Percentiles rank a stretch among this genome's conserved stretches.
phyloP scores from a whole-genome alignment of 2,888 invertebrate genomes.

The Rhagonycha fulva region DNA sequence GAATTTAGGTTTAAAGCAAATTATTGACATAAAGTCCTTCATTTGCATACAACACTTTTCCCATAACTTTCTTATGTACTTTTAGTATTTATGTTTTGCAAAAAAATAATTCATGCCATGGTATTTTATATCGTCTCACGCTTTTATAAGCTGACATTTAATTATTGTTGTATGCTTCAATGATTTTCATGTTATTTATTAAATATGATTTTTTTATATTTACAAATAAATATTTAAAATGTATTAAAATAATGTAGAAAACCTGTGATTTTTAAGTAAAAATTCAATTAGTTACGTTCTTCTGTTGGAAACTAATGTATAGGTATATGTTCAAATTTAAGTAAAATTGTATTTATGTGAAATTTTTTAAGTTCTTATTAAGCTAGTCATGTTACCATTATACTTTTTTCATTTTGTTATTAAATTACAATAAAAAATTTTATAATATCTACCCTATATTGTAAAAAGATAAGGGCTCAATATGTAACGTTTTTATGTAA shows the following conservation, averaged over 20 bases:
- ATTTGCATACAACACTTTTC: constrained; percentile 9
- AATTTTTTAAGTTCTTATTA: too few relatives aligned
- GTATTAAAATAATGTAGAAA: neutral
- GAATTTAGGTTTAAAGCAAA: neutral
- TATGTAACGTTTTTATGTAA: too few relatives aligned
- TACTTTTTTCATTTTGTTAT: too few relatives aligned
- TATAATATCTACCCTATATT: too few relatives aligned
- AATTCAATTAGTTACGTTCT: too few relatives aligned
- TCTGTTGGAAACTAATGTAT: too few relatives aligned
- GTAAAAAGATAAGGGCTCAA: too few relatives aligned
- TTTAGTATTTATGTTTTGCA: constrained; percentile 16
- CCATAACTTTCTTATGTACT: constrained; percentile 14
- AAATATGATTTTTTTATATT: neutral
- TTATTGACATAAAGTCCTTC: neutral
- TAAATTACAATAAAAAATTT: too few relatives aligned
- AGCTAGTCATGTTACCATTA: too few relatives aligned
- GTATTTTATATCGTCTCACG: constrained; percentile 16
- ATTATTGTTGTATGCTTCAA: constrained; percentile 3
- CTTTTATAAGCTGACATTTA: constrained; percentile 10
- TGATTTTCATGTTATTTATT: neutral
- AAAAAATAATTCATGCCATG: constrained; percentile 4
- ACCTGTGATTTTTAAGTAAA: too few relatives aligned
- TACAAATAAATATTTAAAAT: neutral
- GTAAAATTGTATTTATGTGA: too few relatives aligned
- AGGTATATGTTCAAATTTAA: too few relatives aligned